These are phyloP conservation scores for Ips nitidus DNA, from an alignment of 1,140 invertebrate genomes.

Conservation along the genomic window DNA sequence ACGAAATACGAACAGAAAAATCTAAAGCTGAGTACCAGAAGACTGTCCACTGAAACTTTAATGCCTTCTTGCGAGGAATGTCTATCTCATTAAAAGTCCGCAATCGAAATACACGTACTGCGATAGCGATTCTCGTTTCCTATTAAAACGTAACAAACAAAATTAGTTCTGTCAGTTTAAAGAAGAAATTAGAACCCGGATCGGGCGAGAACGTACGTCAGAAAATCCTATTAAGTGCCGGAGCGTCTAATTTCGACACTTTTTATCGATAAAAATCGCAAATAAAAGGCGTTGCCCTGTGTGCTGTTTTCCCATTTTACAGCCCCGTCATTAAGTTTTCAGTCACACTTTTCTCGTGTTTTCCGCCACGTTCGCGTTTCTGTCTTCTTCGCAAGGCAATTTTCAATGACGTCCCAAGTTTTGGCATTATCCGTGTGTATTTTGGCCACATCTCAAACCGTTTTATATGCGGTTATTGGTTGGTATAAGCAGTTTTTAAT, in stretches of 20 bases:
- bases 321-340: slow-evolving; percentile 30
- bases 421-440: no score
- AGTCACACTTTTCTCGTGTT: slow-evolving; percentile 35
- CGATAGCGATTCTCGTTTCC: slow-evolving; percentile 2
- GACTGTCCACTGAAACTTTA: no score
- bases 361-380: neutral
- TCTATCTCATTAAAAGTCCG: no score
- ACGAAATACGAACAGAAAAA: no score
- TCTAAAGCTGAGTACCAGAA: no score
- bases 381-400: no score
- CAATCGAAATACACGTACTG: no score
- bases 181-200: slow-evolving; percentile 24
- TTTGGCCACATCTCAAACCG: no score
- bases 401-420: no score
- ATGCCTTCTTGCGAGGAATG: no score
- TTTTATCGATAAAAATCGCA: slow-evolving; percentile 31
- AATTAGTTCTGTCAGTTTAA: slow-evolving; percentile 10
- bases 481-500: no score
- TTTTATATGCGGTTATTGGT: no score
- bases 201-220: slow-evolving; percentile 1
- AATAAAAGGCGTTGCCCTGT: slow-evolving; percentile 31
- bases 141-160: slow-evolving; percentile 14
- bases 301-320: slow-evolving; percentile 32
- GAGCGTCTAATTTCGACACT: slow-evolving; percentile 7
- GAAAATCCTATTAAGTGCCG: slow-evolving; percentile 29